Evolutionary conservation across 1,140 invertebrate genomes (phyloP), one percentile per base, ranked within the genome.

Genomic region (Sitobion miscanthi): DNA sequence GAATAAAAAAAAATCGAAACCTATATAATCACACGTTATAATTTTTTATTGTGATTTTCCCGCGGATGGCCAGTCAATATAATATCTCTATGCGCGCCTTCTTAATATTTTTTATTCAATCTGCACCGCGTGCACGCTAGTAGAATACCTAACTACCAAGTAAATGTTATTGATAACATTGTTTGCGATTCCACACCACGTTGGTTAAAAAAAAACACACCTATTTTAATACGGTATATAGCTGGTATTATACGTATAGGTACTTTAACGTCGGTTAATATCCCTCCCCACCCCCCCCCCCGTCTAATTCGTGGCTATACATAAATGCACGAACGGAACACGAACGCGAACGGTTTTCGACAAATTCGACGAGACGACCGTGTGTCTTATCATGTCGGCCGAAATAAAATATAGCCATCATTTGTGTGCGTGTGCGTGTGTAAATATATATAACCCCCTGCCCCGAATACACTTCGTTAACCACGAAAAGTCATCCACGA

Each of bases 401-500:
- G 20, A 89, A 52, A 89, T 54, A 54, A 89, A 89, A 89, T 89
- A 54, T 52, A 52, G 47, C 62, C 62, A 23, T 54, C n/a, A 23
- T 54, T 54, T 21, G 62, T 69, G 62, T 69, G 62, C 30, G 47
- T 88, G 21, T 35, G 14, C 47, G 9, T 49, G 20, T 35, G 49
- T 52, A 54, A 54, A 38, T 38, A 52, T 42, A 35, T 54, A 54
- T 52, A 54, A 54, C n/a, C n/a, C 20, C 49, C n/a, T 69, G 0
- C 25, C 30, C 30, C 62, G 30, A 69, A 69, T n/a, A n/a, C 62
- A 69, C 62, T 69, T 88, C 86, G 86, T 88, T 88, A 88, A 35
- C 86, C 49, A 38, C 87, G n/a, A 89, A 85, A 85, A 89, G 87
- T 89, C 87, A 21, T 52, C 47, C 49, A 89, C 20, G 30, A 88